These are phyloP conservation scores for Paraplagusia blochii DNA, from an alignment of 2,113 vertebrate genomes.

Conservation along the genomic window DNA sequence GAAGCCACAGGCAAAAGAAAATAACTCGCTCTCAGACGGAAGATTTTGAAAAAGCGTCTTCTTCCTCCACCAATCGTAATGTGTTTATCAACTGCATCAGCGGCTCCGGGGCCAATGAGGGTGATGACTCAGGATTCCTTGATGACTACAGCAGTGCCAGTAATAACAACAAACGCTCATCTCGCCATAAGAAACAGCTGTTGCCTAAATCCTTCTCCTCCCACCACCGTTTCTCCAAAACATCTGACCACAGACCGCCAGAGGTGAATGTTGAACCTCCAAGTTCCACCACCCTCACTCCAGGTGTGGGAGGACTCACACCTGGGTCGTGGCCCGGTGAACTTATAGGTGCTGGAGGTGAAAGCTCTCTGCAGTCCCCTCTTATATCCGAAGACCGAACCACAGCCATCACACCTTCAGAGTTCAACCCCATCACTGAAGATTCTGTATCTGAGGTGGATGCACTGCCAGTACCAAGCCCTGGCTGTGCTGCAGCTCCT, in stretches of 20 bases:
- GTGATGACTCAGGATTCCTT: conserved; percentile 91
- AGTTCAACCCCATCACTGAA: conserved; percentile 88
- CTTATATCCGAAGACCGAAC: conserved; percentile 90
- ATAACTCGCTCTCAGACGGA: conserved; percentile 92
- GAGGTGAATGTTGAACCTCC: conserved; percentile 73
- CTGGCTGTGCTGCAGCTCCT: conserved; percentile 37
- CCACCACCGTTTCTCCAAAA: conserved; percentile 87
- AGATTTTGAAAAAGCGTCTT: conserved; percentile 84
- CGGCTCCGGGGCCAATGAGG: conserved; percentile 87
- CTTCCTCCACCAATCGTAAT: conserved; percentile 82
- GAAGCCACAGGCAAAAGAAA: conserved; percentile 86
- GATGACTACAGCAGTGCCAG: conserved; percentile 82
- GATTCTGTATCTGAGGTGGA: conserved; percentile 91
- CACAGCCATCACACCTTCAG: conserved; percentile 89
- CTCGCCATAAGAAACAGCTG: conserved; percentile 85
- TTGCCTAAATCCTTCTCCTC: conserved; percentile 94
- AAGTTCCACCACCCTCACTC: conserved; percentile 42
- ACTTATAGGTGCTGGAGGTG: conserved; percentile 71
- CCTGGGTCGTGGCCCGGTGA: conserved; percentile 82
- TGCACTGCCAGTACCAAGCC: conserved; percentile 77
- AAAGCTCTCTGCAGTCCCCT: conserved; percentile 86
- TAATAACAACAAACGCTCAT: conserved; percentile 73
- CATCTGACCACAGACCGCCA: conserved; percentile 73
- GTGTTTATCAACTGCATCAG: conserved; percentile 96
- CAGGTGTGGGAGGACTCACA: conserved; percentile 46